These are phyloP conservation scores for Archips crataeganus DNA, from an alignment of 2,888 invertebrate species.

Conservation along the genomic window DNA sequence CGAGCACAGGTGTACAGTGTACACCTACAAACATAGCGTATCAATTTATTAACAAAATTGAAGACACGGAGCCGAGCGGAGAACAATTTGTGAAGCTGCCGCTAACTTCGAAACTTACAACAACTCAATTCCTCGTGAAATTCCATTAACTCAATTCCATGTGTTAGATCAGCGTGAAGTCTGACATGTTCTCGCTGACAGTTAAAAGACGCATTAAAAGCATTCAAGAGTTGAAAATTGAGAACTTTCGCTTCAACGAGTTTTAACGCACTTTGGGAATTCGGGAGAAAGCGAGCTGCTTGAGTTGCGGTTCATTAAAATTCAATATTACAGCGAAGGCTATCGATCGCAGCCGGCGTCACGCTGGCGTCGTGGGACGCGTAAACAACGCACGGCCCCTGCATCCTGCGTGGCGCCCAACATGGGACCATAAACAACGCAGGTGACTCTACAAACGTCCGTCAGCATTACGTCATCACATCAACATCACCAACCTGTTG, in stretches of 20 bases:
- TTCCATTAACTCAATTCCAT: conserved; percentile 58
- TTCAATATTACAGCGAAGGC: conserved; percentile 63
- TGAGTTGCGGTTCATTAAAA: conserved; percentile 71
- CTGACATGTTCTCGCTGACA: conserved; percentile 50
- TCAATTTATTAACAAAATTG: conserved; percentile 46
- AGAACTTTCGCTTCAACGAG: conserved; percentile 41
- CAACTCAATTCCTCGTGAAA: conserved; percentile 54
- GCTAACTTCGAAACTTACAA: conserved; percentile 50
- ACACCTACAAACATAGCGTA: conserved; percentile 10
- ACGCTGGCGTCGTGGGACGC: conserved; percentile 47
- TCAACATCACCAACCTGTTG: not conserved
- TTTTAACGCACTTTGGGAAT: conserved; percentile 57
- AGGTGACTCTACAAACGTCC: not conserved
- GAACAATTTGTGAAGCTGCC: conserved; percentile 53
- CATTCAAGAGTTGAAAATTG: conserved; percentile 49
- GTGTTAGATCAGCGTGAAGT: conserved; percentile 60
- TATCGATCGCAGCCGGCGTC: conserved; percentile 62
- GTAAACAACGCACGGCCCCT: conserved; percentile 54
- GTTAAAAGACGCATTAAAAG: conserved; percentile 64
- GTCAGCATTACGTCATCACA: not conserved
- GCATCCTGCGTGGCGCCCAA: conserved; percentile 47
- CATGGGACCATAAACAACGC: conserved; percentile 44
- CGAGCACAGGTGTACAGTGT: conserved; percentile 10
- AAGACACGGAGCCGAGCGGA: conserved; percentile 47
- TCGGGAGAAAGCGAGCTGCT: conserved; percentile 56